Conservation (phyloP, 53 echinoderm and acorn worm genomes). For the Crossaster papposus region DNA sequence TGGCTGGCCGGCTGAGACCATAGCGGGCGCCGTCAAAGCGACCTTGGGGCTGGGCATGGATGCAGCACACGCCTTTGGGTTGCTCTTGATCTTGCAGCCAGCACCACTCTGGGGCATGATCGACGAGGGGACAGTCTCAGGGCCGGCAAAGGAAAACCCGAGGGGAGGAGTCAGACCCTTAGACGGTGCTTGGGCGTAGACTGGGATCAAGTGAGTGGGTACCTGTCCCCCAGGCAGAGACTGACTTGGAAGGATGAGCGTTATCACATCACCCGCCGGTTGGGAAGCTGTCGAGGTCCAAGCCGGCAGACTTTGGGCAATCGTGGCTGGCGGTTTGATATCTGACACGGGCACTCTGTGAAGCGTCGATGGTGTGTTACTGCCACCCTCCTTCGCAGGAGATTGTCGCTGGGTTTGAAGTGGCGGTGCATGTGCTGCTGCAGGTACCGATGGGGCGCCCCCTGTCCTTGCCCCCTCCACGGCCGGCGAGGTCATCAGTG, state of each 20-base stretch:
- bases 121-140: conserved; percentile 4
- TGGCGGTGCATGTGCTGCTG: not conserved
- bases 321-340: conserved; percentile 19
- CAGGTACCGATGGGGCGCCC: not conserved
- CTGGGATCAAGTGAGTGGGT: conserved; percentile 87
- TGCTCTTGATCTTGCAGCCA: not conserved
- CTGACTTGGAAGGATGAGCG: conserved; percentile 75
- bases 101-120: not conserved
- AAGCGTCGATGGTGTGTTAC: not conserved
- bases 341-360: not conserved
- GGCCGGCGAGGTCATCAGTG: not conserved
- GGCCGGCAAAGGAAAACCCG: not conserved
- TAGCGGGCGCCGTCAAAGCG: conserved; percentile 39
- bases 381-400: not conserved
- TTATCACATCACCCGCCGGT: conserved; percentile 61
- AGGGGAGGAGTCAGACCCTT: not conserved
- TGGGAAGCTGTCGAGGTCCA: not conserved
- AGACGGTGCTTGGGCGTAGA: conserved; percentile 65
- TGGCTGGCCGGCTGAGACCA: conserved; percentile 7
- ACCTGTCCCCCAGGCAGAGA: conserved; percentile 77
- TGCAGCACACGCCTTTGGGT: not conserved
- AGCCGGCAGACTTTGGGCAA: conserved; percentile 20
- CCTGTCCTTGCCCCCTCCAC: conserved; percentile 28
- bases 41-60: conserved; percentile 31
- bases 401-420: not conserved